These are phyloP conservation scores for Drosophila neotestacea DNA, from an alignment of 2,888 invertebrate genomes.

Conservation along the genomic window DNA sequence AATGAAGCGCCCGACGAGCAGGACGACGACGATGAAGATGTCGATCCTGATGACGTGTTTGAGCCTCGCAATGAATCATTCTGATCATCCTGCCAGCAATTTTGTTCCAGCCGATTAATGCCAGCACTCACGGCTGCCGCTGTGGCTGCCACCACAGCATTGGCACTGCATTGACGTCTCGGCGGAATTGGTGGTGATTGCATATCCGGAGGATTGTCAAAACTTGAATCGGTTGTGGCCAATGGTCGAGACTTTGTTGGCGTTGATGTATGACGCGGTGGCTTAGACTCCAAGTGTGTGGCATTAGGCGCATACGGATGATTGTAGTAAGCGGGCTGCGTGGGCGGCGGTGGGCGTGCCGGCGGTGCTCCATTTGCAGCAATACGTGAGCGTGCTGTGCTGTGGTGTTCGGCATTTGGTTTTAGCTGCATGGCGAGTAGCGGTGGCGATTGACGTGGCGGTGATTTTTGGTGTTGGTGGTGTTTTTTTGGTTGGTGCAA, in stretches of 20 bases:
- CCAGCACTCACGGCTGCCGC: conserved; percentile 81
- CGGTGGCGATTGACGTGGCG: conserved; percentile 34
- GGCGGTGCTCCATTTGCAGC: conserved; percentile 60
- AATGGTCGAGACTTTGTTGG: conserved; percentile 51
- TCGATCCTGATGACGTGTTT: conserved; percentile 65
- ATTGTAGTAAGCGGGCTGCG: conserved; percentile 75
- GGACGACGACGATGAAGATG: conserved; percentile 64
- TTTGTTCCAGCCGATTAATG: conserved; percentile 78
- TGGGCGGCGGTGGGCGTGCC: conserved; percentile 68
- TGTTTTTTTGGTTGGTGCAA: conserved; percentile 44
- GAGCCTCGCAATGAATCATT: conserved; percentile 70
- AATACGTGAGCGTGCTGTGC: conserved; percentile 55
- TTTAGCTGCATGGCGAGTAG: conserved; percentile 79
- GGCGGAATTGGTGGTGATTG: conserved; percentile 85
- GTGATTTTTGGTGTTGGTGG: conserved; percentile 53
- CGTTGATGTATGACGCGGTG: conserved; percentile 66
- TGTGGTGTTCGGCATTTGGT: conserved; percentile 77
- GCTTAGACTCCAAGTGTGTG: conserved; percentile 55
- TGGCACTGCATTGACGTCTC: conserved; percentile 70
- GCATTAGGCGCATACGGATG: conserved; percentile 71
- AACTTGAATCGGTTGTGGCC: conserved; percentile 79
- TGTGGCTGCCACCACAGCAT: conserved; percentile 70
- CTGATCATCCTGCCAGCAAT: conserved; percentile 79
- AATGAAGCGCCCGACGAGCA: conserved; percentile 77
- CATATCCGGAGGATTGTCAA: conserved; percentile 84